Percentiles rank a stretch among this genome's conserved stretches.
phyloP scores from a whole-genome alignment of 1,140 invertebrate species.

The Diplogasteroides magnus region DNA sequence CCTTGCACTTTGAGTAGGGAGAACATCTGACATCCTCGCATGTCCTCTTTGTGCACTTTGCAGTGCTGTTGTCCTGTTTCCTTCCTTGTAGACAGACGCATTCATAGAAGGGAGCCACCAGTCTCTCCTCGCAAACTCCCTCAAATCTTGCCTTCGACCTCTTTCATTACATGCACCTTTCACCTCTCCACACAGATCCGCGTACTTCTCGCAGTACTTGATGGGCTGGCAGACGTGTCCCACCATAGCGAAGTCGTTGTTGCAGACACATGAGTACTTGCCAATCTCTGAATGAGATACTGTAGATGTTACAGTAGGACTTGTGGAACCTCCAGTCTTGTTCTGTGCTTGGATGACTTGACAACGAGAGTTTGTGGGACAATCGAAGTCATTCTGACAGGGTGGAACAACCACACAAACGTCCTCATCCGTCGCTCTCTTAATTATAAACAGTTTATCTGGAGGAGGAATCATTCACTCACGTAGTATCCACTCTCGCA shows the following conservation, averaged over 20 bases:
- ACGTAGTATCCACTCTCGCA: background rate
- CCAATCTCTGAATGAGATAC: no score
- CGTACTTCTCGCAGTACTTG: background rate
- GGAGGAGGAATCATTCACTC: background rate
- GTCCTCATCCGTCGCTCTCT: background rate
- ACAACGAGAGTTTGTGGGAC: background rate
- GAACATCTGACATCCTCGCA: background rate
- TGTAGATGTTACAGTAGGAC: no score
- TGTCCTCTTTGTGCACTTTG: background rate
- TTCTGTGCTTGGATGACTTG: background rate
- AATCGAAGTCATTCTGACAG: background rate
- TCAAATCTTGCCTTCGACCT: background rate
- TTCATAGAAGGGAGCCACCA: background rate
- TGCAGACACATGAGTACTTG: background rate
- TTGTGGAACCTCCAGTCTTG: background rate
- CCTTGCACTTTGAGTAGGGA: background rate
- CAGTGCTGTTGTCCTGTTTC: background rate
- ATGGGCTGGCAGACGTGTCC: background rate
- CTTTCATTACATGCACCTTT: no score
- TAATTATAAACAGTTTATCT: background rate
- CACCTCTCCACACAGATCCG: no score
- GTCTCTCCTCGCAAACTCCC: background rate
- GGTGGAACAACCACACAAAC: background rate
- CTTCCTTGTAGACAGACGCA: background rate
- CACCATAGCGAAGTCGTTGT: background rate